These are phyloP conservation scores for Callithrix jacchus DNA, from an alignment of 2,113 vertebrate species.

Conservation along the genomic window DNA sequence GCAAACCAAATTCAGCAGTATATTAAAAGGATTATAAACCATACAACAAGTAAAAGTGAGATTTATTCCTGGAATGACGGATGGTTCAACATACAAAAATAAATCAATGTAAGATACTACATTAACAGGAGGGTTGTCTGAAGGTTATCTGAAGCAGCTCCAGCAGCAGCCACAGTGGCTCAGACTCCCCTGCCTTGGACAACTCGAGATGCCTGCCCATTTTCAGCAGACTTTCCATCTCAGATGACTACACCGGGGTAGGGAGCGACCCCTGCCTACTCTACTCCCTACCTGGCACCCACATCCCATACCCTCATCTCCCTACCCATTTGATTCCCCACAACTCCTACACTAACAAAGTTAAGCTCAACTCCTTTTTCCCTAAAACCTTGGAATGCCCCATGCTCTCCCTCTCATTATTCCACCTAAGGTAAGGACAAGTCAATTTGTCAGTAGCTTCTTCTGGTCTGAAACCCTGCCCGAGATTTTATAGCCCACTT, in stretches of 20 bases:
- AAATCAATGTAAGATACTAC: too few relatives aligned
- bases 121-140: slow-evolving; percentile 94
- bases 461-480: slow-evolving; percentile 80
- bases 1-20: too few relatives aligned
- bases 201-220: slow-evolving; percentile 97
- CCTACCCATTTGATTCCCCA: slow-evolving; percentile 54
- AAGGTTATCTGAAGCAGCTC: slow-evolving; percentile 88
- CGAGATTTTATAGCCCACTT: slow-evolving; percentile 73
- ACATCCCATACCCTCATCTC: neutral
- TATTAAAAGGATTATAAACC: too few relatives aligned
- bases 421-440: slow-evolving; percentile 73
- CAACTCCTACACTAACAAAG: slow-evolving; percentile 74
- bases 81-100: too few relatives aligned
- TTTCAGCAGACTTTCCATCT: slow-evolving; percentile 99
- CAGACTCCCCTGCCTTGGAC: slow-evolving; percentile 96
- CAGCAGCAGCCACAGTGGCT: slow-evolving; percentile 96
- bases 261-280: slow-evolving; percentile 63
- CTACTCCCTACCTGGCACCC: slow-evolving; percentile 36
- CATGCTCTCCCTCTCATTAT: neutral
- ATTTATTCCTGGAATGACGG: too few relatives aligned
- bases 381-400: slow-evolving; percentile 59
- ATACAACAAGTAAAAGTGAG: too few relatives aligned
- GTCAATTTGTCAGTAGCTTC: slow-evolving; percentile 80
- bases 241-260: slow-evolving; percentile 92
- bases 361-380: slow-evolving; percentile 82